A percentile compares a stretch with the other conserved stretches of the same genome.
Evolutionary conservation across 2,797 vertebrate genomes (phyloP).

Genomic region (Eupleurogrammus muticus): DNA sequence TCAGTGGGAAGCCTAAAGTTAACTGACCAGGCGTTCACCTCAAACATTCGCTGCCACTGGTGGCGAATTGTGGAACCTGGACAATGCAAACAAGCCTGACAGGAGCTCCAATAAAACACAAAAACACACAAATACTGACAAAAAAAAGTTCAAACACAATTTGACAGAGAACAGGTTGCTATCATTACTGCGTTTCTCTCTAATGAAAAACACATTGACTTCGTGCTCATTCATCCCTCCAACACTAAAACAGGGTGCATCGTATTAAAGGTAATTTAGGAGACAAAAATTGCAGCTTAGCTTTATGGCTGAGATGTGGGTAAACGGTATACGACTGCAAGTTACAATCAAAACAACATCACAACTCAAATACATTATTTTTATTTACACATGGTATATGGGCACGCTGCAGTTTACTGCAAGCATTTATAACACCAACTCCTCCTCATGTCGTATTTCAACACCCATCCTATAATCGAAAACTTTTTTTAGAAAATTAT

Average conservation of each 20-base stretch:
- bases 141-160: slow-evolving; percentile 39
- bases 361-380: slow-evolving; percentile 64
- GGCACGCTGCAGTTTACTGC: slow-evolving; percentile 42
- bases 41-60: slow-evolving; percentile 14
- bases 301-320: slow-evolving; percentile 57
- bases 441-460: slow-evolving; percentile 46
- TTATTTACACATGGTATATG: slow-evolving; percentile 62
- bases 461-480: slow-evolving; percentile 39
- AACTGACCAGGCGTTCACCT: slow-evolving; percentile 62
- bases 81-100: slow-evolving; percentile 21
- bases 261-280: slow-evolving; percentile 55
- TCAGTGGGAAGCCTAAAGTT: slow-evolving; percentile 42
- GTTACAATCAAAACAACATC: slow-evolving; percentile 66
- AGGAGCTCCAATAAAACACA: slow-evolving; percentile 1
- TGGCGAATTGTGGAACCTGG: slow-evolving; percentile 50
- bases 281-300: slow-evolving; percentile 24
- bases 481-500: slow-evolving; percentile 20
- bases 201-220: slow-evolving; percentile 11
- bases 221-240: slow-evolving; percentile 27
- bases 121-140: not conserved
- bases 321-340: slow-evolving; percentile 45
- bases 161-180: slow-evolving; percentile 27
- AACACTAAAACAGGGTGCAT: not conserved
- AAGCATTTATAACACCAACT: slow-evolving; percentile 51
- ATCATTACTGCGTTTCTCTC: slow-evolving; percentile 24